Evolutionary conservation across 2,113 vertebrate genomes (phyloP).

Genomic region (Dromiciops gliroides): DNA sequence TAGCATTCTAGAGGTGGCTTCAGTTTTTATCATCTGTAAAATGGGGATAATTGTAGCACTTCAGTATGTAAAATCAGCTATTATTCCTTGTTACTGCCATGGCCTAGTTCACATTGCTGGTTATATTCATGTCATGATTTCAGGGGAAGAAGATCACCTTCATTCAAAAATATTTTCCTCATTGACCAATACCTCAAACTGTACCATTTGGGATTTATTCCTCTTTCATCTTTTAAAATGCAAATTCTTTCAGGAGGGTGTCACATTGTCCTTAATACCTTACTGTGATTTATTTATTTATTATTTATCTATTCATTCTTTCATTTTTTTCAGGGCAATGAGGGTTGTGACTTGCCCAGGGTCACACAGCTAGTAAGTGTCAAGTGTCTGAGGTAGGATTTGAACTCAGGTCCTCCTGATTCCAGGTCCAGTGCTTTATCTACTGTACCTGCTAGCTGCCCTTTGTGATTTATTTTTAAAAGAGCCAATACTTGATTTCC

Average conservation of each 20-base stretch:
- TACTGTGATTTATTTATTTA: neutral
- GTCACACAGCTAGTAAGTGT: too few relatives aligned
- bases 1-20: neutral
- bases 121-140: neutral
- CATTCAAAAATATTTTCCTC: neutral
- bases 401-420: too few relatives aligned
- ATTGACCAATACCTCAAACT: neutral
- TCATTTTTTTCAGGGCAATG: too few relatives aligned
- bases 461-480: too few relatives aligned
- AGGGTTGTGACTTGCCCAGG: too few relatives aligned
- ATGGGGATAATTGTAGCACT: too few relatives aligned
- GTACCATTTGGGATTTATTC: neutral
- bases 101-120: neutral
- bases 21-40: neutral
- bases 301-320: too few relatives aligned
- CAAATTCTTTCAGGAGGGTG: neutral
- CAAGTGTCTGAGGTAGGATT: too few relatives aligned
- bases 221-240: neutral
- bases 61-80: neutral
- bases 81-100: neutral
- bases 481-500: neutral
- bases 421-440: too few relatives aligned
- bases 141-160: neutral
- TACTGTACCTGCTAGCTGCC: too few relatives aligned
- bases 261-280: neutral